Percentiles rank a stretch among this genome's conserved stretches.
These are phyloP conservation scores for Anguilla japonica DNA, from an alignment of 2,113 vertebrate species.

Conservation along the genomic window DNA sequence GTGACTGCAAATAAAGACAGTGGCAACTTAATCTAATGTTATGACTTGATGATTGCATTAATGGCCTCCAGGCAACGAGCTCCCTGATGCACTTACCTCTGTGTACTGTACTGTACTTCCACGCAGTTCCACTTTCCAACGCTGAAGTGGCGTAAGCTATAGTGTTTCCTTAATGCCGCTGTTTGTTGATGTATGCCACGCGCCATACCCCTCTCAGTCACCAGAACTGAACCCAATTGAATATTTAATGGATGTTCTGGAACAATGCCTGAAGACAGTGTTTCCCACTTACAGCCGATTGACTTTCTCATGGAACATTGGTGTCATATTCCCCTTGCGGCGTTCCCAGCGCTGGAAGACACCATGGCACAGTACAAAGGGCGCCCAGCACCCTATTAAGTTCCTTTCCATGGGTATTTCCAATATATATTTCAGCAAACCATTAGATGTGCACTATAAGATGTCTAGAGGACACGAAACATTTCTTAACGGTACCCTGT, in stretches of 20 bases:
- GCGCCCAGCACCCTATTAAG: not conserved
- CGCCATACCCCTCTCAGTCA: no score
- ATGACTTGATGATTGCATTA: not conserved
- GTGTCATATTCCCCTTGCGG: not conserved
- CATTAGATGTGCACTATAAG: not conserved
- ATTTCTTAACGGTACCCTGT: not conserved
- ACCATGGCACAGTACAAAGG: no score
- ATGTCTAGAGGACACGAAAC: not conserved
- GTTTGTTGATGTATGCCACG: slow-evolving; percentile 4
- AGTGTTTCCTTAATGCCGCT: not conserved
- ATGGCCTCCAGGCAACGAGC: not conserved
- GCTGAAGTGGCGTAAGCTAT: not conserved
- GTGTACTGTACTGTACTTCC: not conserved
- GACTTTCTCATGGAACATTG: not conserved
- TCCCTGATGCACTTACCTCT: not conserved
- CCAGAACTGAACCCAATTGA: no score
- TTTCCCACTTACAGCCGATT: not conserved
- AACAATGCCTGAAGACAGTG: not conserved
- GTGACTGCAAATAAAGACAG: not conserved
- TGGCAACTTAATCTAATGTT: not conserved
- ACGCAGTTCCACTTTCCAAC: not conserved
- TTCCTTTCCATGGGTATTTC: no score
- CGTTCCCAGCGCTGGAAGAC: not conserved
- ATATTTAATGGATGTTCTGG: not conserved
- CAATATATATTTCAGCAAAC: not conserved